phyloP scores from a whole-genome alignment of 2,888 invertebrate genomes.

The Heliconius aoede region DNA sequence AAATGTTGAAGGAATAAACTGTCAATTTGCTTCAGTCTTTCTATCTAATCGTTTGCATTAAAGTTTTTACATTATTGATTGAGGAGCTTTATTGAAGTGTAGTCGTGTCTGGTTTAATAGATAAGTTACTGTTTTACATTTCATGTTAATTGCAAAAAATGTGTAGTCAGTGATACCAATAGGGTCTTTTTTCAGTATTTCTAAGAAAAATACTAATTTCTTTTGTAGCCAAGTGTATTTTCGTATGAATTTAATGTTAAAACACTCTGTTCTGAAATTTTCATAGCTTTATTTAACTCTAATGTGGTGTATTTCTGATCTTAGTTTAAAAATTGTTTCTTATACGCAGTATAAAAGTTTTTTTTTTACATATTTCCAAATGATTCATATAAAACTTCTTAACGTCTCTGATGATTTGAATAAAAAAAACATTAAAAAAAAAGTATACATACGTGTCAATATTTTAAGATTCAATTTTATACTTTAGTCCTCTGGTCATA shows the following conservation, averaged over 20 bases:
- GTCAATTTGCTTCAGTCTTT: neutral
- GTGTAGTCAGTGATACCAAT: conserved; percentile 35
- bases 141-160: conserved; percentile 40
- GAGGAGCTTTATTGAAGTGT: neutral
- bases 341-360: neutral
- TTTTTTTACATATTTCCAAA: conserved; percentile 1
- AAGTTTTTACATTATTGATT: conserved; percentile 12
- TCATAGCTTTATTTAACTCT: neutral
- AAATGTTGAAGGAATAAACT: neutral
- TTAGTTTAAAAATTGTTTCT: neutral
- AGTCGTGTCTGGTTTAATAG: conserved; percentile 39
- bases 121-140: conserved; percentile 28
- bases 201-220: no score
- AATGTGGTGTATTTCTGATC: neutral
- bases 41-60: conserved; percentile 10
- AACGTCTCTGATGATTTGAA: neutral
- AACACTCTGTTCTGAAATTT: neutral
- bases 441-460: neutral
- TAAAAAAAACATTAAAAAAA: neutral
- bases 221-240: no score
- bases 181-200: neutral
- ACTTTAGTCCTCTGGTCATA: neutral
- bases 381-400: neutral
- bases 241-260: no score
- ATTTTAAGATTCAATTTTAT: neutral